Evolutionary conservation across 2,113 vertebrate genomes (phyloP), one percentile per base, ranked within the genome.

Genomic region (Alces alces): DNA sequence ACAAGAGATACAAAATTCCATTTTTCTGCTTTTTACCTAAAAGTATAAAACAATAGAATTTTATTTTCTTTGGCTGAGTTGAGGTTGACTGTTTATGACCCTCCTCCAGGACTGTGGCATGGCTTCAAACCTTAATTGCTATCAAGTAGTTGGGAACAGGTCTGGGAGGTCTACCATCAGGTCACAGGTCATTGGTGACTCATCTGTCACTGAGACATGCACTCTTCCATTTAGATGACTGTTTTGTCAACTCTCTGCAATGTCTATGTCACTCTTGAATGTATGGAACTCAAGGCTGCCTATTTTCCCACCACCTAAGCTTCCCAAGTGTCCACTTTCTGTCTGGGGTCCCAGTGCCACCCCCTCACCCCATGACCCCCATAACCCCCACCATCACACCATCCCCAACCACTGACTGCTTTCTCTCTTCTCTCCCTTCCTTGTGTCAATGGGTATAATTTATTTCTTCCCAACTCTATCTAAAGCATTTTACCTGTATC

Each of bases 321-420:
- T 11, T 3, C 27, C 15, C 17, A 73, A 47, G 61, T 5, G 19
- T 19, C 2, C 36, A 39, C 80, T 80, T n/a, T 15, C 1, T 52
- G 15, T 79, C 52, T 11, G 7, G 11, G 8, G 13, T 57, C 45
- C 89, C 76, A 55, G 2, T 45, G 7, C 3, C 28, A 4, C 2
- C 11, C 2, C n/a, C 4, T 4, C 1, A 17, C 25, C 11, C 2
- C n/a, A 4, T 4, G 0, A 17, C 25, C 16, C 3, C 6, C 70
- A 76, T 14, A 6, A 3, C 70, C n/a, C 45, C 28, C n/a, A 30
- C 23, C 39, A n/a, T 39, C n/a, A 25, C 5, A 28, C 13, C 50
- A 6, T 13, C 33, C n/a, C 36, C 4, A 27, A 45, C 14, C 3
- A 78, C 14, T 3, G 8, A 47, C 27, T 79, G 33, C n/a, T 78